These are phyloP conservation scores for Drosophila lutescens DNA, from an alignment of 2,888 invertebrate species.

Conservation along the genomic window DNA sequence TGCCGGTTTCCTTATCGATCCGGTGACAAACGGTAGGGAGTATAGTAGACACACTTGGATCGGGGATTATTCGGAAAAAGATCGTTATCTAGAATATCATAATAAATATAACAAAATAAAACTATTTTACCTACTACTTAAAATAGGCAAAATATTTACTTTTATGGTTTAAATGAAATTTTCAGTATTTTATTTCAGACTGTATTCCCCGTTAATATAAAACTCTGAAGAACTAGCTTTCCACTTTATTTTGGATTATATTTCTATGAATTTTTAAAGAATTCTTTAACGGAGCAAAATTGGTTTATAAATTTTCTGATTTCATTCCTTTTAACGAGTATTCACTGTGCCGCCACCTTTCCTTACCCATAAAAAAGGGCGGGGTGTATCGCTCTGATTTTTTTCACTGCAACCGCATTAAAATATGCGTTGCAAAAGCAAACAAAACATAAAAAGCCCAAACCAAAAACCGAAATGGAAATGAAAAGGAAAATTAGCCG, in stretches of 20 bases:
- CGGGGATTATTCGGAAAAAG: no score
- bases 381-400: background rate
- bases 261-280: no score
- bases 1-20: constrained; percentile 10
- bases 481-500: constrained; percentile 35
- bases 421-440: constrained; percentile 34
- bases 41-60: background rate
- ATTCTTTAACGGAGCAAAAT: background rate
- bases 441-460: constrained; percentile 9
- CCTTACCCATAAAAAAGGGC: background rate
- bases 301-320: no score
- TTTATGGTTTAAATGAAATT: no score
- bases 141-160: no score
- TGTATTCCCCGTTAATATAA: no score
- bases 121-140: no score
- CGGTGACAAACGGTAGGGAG: background rate
- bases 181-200: no score
- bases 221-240: no score
- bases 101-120: no score
- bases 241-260: no score
- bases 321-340: background rate
- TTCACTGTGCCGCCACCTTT: constrained; percentile 2
- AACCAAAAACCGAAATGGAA: constrained; percentile 29
- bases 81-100: no score
- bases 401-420: constrained; percentile 24